Conservation (phyloP, 2,113 vertebrate species). For the Taxidea taxus region DNA sequence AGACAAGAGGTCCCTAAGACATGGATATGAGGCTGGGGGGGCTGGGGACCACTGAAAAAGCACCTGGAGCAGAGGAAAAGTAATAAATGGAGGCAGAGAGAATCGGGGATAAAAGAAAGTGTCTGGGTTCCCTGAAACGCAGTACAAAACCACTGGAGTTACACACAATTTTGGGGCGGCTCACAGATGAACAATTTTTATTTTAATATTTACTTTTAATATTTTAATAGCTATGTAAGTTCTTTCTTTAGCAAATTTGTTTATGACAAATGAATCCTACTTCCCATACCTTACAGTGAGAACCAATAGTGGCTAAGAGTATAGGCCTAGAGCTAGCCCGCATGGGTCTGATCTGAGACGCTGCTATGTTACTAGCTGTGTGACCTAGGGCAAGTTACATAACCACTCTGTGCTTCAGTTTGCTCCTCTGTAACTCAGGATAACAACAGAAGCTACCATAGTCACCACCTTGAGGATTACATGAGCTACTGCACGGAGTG, state of each 20-base stretch:
- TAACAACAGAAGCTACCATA: not conserved
- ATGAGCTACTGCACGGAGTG: not conserved
- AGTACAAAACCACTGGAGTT: not conserved
- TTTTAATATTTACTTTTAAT: no score
- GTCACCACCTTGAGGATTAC: not conserved
- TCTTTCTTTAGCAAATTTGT: not conserved
- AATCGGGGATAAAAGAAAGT: not conserved
- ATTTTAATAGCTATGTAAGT: not conserved
- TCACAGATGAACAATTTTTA: not conserved
- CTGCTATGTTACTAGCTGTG: not conserved
- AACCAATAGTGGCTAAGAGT: not conserved
- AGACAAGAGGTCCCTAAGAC: not conserved
- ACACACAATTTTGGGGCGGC: not conserved
- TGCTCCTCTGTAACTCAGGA: not conserved
- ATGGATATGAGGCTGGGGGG: not conserved
- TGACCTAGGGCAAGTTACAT: not conserved
- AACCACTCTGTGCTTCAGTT: not conserved
- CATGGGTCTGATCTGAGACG: not conserved
- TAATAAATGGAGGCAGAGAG: not conserved
- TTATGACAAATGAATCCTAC: not conserved
- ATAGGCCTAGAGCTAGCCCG: not conserved
- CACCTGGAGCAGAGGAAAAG: no score
- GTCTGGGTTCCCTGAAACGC: not conserved
- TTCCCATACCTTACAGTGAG: not conserved
- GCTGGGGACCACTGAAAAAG: not conserved